Base-by-base conservation (phyloP, 2,797 vertebrate species). In the Sternarchorhynchus goeldii region DNA sequence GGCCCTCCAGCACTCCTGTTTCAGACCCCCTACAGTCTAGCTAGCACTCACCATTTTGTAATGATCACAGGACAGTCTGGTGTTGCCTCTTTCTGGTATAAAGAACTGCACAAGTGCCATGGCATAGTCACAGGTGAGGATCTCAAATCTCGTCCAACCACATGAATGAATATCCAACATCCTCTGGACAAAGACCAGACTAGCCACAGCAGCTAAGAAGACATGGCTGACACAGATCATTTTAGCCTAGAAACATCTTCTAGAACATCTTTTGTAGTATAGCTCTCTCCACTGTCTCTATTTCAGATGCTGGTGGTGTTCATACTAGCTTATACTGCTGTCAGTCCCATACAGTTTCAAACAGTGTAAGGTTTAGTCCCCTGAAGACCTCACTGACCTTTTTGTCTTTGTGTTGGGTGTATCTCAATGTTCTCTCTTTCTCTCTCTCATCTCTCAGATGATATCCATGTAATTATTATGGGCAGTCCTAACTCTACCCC, bases 31-130 rank as follows among this genome's bases (percentile, higher is more conserved):
- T 29, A 45, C 45, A 66, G 64, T 6, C 21, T 45, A n/a, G 1
- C 25, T 45, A 4, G 56, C 18, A 8, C 95, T 97, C 94, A 98
- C 96, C 94, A 84, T 84, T 94, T 94, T 96, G 87, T 94, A 97
- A 89, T 93, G 92, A 76, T 91, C 82, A 70, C 92, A 94, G 90
- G 92, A 96, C 82, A 92, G 92, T 86, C 87, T 93, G 89, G 95
- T 97, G 86, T 90, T 92, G 86, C 92, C 93, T 85, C 94, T 92
- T 76, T 85, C 21, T 0, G 95, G 94, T 85, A 94, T 91, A 87
- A 86, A 87, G 18, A 95, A 88, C 82, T 81, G 87, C 59, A 82
- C 76, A 21, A 89, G 83, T 45, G 93, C 93, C 95, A 96, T 95
- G 84, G 70, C 83, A 77, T 81, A 82, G 56, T 67, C 20, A 18